A percentile compares a stretch with the other conserved stretches of the same genome.
Evolutionary conservation across 2,797 vertebrate genomes (phyloP).

Genomic region (Pseudochromis fuscus): DNA sequence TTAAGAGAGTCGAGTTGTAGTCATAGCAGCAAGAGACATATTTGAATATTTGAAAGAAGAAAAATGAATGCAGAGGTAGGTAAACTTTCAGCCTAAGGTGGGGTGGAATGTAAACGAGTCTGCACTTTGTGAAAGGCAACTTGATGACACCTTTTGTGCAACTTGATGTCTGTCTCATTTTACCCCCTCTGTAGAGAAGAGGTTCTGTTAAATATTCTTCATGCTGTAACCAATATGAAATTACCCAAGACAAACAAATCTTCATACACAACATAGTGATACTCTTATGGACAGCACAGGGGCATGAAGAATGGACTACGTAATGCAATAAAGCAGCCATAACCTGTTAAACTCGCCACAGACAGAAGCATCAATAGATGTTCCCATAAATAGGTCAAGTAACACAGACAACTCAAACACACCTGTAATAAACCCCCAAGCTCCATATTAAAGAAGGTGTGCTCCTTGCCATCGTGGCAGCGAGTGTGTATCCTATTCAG

Average conservation of each 20-base stretch:
- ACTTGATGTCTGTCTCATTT: too few relatives aligned
- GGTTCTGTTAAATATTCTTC: background rate
- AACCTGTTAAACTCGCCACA: background rate
- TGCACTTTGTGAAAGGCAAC: background rate
- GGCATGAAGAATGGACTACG: too few relatives aligned
- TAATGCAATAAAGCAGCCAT: background rate
- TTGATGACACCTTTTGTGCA: too few relatives aligned
- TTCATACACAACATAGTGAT: background rate
- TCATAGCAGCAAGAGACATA: too few relatives aligned
- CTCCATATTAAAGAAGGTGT: slow-evolving; percentile 54
- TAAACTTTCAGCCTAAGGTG: too few relatives aligned
- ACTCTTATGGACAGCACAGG: too few relatives aligned
- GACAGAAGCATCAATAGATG: background rate
- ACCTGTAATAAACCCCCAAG: slow-evolving; percentile 38
- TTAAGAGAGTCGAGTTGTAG: too few relatives aligned
- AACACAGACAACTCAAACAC: background rate
- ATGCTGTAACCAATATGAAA: background rate
- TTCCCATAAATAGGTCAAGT: background rate
- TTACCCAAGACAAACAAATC: too few relatives aligned
- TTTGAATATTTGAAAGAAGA: too few relatives aligned
- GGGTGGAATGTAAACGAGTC: too few relatives aligned
- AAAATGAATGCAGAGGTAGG: too few relatives aligned
- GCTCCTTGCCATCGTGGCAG: slow-evolving; percentile 68
- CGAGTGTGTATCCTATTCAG: slow-evolving; percentile 43
- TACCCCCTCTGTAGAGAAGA: too few relatives aligned